Evolutionary conservation across 2,797 vertebrate genomes (phyloP).

Genomic region (Bryconaethiops microstoma): DNA sequence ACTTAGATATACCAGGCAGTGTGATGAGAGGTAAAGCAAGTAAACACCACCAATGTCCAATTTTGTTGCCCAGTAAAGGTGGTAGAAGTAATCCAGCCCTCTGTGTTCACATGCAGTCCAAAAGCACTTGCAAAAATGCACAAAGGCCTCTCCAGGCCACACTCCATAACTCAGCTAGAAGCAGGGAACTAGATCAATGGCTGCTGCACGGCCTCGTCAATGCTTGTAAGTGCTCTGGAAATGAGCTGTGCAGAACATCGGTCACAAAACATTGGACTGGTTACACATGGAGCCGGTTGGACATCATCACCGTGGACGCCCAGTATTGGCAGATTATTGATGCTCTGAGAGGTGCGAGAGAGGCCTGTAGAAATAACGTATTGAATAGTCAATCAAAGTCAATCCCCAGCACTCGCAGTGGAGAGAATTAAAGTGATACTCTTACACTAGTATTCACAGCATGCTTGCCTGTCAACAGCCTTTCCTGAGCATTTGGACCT

Average conservation of each 20-base stretch:
- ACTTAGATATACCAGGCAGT: slow-evolving; percentile 2
- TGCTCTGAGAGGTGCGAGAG: slow-evolving; percentile 3
- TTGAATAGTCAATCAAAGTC: slow-evolving; percentile 27
- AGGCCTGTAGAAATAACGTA: slow-evolving; percentile 23
- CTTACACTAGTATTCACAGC: not conserved
- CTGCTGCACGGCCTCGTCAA: not conserved
- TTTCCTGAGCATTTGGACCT: not conserved
- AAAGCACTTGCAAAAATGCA: not conserved
- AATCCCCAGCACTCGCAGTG: not conserved
- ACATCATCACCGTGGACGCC: not conserved
- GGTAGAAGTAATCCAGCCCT: not conserved
- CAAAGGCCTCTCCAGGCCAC: not conserved
- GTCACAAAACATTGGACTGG: slow-evolving; percentile 8
- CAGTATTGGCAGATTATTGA: slow-evolving; percentile 30
- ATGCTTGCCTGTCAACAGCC: not conserved
- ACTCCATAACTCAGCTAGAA: not conserved
- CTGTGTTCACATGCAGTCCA: not conserved
- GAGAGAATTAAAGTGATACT: not conserved
- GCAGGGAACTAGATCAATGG: slow-evolving; percentile 19
- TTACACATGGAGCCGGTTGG: not conserved
- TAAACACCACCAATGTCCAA: slow-evolving; percentile 9
- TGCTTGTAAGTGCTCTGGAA: slow-evolving; percentile 18
- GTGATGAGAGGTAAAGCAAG: slow-evolving; percentile 19
- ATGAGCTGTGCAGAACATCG: slow-evolving; percentile 14
- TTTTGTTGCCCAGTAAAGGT: slow-evolving; percentile 29